phyloP scores from a whole-genome alignment of 2,797 vertebrate species.

The Crocidura indochinensis region DNA sequence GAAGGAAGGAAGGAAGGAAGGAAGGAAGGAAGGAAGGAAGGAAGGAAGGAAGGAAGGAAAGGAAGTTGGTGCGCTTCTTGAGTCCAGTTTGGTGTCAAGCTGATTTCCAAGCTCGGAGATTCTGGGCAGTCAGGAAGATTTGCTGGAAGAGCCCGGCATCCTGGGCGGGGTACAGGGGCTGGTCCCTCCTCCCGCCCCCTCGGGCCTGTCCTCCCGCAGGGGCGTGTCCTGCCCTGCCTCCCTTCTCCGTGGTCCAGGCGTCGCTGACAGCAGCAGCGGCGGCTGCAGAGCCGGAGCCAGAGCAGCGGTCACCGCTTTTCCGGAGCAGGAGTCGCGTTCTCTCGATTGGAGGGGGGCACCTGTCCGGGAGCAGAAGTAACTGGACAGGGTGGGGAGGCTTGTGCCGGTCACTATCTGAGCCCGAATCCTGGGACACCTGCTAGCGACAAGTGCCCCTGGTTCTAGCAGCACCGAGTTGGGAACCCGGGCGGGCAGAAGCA shows the following conservation, averaged over 20 bases:
- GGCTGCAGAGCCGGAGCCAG: conserved; percentile 55
- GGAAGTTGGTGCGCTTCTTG: conserved; percentile 29
- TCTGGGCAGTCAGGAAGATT: no score
- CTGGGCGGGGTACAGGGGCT: conserved; percentile 45
- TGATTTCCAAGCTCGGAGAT: no score
- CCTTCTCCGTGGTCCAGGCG: conserved; percentile 82
- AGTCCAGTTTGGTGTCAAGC: no score
- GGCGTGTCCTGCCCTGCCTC: conserved; percentile 85
- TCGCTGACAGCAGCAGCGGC: conserved; percentile 69
- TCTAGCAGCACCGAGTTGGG: neutral
- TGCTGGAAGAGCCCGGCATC: conserved; percentile 44
- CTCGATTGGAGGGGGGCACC: conserved; percentile 32
- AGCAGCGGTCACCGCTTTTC: conserved; percentile 60
- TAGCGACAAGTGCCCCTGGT: neutral
- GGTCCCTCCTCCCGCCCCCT: conserved; percentile 23
- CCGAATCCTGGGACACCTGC: neutral
- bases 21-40: neutral
- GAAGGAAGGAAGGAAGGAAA: neutral
- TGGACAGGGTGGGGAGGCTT: conserved; percentile 35
- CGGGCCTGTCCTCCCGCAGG: conserved; percentile 76
- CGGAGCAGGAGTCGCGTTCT: conserved; percentile 18
- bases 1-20: neutral
- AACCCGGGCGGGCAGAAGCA: conserved; percentile 46
- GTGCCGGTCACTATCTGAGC: conserved; percentile 54
- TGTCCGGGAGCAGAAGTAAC: conserved; percentile 39